Evolutionary conservation across 2,888 invertebrate genomes (phyloP), one percentile per base, ranked within the genome.

Genomic region (Nephrotoma appendiculata): DNA sequence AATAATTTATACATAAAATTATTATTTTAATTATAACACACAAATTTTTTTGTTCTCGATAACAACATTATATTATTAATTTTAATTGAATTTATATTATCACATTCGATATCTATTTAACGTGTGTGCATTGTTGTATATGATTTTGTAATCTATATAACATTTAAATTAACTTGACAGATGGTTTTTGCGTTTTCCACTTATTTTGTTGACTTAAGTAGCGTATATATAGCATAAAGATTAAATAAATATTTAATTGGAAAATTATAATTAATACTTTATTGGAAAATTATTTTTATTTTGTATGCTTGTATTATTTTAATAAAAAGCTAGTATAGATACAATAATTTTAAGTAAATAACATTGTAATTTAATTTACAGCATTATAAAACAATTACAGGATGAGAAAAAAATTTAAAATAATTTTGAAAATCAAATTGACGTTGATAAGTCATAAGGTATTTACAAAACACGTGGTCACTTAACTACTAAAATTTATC

Each of bases 131-230:
- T 71, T 31, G 71, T 71, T 71, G 71, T 71, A 71, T 71, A 71
- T 71, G 71, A 71, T 71, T 71, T 71, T 71, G 71, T 71, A 71
- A 71, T 71, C 71, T 71, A 71, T 71, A 71, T 31, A 71, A 84
- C 43, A 84, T 84, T 84, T 84, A 84, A 84, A 42, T 84, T 84
- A 84, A 84, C n/a, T 84, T 84, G 43, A 84, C 84, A 84, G 84
- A 84, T 84, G 84, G 84, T 84, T 84, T 42, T 84, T n/a, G 84
- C 41, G 84, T 43, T 42, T 48, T 42, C 42, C 5, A 15, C 84
- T 84, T 42, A 84, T 84, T 11, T 84, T 84, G 84, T 84, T 42
- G 84, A 84, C 31, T 71, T 71, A 71, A 71, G 71, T 71, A 31
- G 12, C 71, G 9, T 48, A 48, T 44, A 12, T 71, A 71, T 31